phyloP scores from a whole-genome alignment of 2,113 vertebrate species.

The Psittacara wagleri region DNA sequence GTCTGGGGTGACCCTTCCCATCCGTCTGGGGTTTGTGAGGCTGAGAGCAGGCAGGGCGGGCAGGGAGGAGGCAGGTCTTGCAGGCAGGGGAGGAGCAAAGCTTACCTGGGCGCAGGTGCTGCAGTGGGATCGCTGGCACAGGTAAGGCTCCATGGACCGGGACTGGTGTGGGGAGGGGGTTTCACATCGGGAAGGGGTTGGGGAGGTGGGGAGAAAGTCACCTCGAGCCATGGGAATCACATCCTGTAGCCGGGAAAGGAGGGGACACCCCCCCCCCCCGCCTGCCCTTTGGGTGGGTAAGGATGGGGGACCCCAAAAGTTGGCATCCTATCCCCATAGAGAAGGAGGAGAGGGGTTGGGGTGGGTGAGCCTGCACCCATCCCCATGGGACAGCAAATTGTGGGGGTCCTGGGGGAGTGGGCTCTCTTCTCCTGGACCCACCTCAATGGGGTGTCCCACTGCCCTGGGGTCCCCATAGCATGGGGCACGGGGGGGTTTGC shows the following conservation, averaged over 20 bases:
- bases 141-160: background rate
- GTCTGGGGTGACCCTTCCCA: too few relatives aligned
- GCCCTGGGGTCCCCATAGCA: fast-evolving
- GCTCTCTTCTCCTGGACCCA: background rate
- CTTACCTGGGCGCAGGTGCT: slow-evolving; percentile 2
- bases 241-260: background rate
- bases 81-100: slow-evolving; percentile 41
- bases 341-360: background rate
- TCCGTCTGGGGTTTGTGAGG: background rate
- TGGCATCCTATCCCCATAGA: fast-evolving
- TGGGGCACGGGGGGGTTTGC: background rate
- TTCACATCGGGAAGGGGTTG: background rate
- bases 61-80: background rate
- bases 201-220: background rate
- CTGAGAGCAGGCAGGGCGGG: background rate
- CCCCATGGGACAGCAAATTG: background rate
- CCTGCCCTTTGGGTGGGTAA: background rate
- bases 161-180: background rate
- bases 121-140: background rate
- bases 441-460: fast-evolving
- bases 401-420: too few relatives aligned
- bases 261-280: too few relatives aligned
- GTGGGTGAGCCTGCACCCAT: fast-evolving
- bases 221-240: fast-evolving
- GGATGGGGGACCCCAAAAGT: background rate